A percentile compares a stretch with the other conserved stretches of the same genome.
phyloP scores from a whole-genome alignment of 2,113 vertebrate species.

The Notechis scutatus region DNA sequence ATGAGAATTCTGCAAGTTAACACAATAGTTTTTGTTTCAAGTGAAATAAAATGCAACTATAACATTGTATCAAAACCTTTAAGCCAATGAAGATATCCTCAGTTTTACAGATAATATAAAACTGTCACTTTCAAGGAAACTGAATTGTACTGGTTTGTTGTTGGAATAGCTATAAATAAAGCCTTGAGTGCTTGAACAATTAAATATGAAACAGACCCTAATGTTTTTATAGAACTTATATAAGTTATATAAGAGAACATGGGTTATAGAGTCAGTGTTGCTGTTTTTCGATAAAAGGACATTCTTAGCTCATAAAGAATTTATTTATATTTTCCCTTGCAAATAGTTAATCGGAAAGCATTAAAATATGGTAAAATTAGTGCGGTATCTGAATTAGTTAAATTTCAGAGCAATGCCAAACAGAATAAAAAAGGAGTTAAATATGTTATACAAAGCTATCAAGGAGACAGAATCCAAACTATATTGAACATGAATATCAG shows the following conservation, averaged over 20 bases:
- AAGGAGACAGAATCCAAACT: constrained; percentile 54
- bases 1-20: not conserved
- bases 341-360: not conserved
- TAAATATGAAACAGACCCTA: not conserved
- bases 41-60: not conserved
- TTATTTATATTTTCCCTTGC: not conserved
- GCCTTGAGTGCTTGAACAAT: not conserved
- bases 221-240: not conserved
- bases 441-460: constrained; percentile 64
- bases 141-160: not conserved
- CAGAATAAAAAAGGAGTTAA: constrained; percentile 48
- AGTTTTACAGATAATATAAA: not conserved
- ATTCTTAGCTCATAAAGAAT: not conserved
- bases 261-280: not conserved
- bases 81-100: not conserved
- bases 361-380: constrained; percentile 19
- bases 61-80: not conserved
- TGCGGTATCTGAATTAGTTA: constrained; percentile 33
- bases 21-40: not conserved
- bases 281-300: not conserved
- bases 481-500: constrained; percentile 49
- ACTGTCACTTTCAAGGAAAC: not conserved
- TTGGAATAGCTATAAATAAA: not conserved
- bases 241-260: not conserved
- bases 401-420: constrained; percentile 42